Evolutionary conservation across 2,797 vertebrate species (phyloP), one percentile per base, ranked within the genome.

Genomic region (Epinephelus malabaricus): DNA sequence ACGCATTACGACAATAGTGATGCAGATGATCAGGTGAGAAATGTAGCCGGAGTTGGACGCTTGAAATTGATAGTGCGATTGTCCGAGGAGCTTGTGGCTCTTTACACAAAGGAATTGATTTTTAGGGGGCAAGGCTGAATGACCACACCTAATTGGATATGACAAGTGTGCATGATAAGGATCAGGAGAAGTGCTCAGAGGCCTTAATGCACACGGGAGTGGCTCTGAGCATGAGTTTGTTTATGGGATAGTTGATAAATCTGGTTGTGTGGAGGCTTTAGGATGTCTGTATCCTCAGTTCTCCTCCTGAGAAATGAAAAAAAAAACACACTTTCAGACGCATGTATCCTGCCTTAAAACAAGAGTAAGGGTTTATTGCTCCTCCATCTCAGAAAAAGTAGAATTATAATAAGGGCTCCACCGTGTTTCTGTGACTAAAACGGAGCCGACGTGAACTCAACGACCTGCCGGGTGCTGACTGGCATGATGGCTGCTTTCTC

Each of bases 71-170:
- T 38, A 51, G 30, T 13, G 6, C 10, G 58, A 13, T 62, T 19
- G 62, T 54, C 63, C 34, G 25, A 50, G 49, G 9, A 9, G 68
- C 47, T 72, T 66, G 12, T 72, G 72, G 73, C 53, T 83, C 54
- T 13, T 7, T 55, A 54, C 56, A 83, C 76, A 86, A 80, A 84
- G 79, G 70, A 67, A 88, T 83, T 82, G 87, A 92, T 90, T 84
- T 58, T 81, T 23, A 47, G 72, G 72, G 49, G 46, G 46, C 45
- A 10, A n/a, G n/a, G 50, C 65, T 77, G 75, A 87, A 81, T 78
- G 90, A 74, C 86, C 89, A 86, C 86, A 90, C 86, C 86, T 89
- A 81, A 88, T 73, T 87, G 82, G 79, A 90, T 67, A 85, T 70
- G 84, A 84, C 83, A 81, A 65, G 76, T 67, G 70, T 69, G 50